A percentile compares a stretch with the other conserved stretches of the same genome.
Conservation (phyloP, 2,797 vertebrate species). For the Poliocrania exsul region DNA sequence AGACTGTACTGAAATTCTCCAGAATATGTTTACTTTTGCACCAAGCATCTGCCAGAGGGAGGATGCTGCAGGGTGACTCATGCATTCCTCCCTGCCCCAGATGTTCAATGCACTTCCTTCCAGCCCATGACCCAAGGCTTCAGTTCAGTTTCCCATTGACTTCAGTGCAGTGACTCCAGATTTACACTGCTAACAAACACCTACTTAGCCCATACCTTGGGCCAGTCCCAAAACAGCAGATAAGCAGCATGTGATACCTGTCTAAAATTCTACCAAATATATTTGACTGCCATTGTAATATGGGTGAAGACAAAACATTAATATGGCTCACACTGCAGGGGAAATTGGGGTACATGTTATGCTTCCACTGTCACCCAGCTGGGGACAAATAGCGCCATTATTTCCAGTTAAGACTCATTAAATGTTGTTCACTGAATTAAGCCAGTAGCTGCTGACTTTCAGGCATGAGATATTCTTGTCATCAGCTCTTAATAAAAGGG, state of each 20-base stretch:
- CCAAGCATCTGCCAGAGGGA: conserved; percentile 48
- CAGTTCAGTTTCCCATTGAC: conserved; percentile 45
- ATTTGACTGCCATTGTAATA: background rate
- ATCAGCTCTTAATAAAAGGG: background rate
- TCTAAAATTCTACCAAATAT: conserved; percentile 30
- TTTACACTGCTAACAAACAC: conserved; percentile 32
- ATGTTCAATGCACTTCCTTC: conserved; percentile 57
- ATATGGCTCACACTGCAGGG: background rate
- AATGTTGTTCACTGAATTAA: background rate
- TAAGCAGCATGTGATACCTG: conserved; percentile 14
- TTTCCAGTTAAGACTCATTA: background rate
- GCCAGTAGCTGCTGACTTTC: background rate
- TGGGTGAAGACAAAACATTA: background rate
- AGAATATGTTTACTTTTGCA: conserved; percentile 52
- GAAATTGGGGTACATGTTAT: background rate
- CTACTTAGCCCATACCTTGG: conserved; percentile 3
- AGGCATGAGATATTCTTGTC: background rate
- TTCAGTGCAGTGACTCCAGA: conserved; percentile 28
- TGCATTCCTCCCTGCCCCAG: conserved; percentile 26
- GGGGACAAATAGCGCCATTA: background rate
- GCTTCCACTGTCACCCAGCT: background rate
- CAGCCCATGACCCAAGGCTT: conserved; percentile 36
- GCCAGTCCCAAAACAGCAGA: conserved; percentile 3
- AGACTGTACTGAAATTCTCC: background rate
- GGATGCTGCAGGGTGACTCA: conserved; percentile 56